Base-by-base conservation (phyloP, 2,113 vertebrate genomes). In the Promerops cafer region DNA sequence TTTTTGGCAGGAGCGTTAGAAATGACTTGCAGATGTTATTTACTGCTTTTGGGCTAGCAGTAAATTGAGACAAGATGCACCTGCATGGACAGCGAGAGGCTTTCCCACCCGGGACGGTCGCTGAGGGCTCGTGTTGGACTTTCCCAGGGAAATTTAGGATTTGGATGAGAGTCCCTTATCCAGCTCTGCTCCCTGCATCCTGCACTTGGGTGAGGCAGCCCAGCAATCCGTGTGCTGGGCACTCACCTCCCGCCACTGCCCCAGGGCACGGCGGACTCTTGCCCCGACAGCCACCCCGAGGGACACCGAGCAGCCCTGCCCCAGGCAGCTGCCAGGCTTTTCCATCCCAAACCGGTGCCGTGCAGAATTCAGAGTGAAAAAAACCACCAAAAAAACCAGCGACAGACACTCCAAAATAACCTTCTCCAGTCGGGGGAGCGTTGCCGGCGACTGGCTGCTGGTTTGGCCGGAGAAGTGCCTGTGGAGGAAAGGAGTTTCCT, bases 11-110 rank as follows among this genome's bases (percentile, higher is more conserved):
- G 12, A 90, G 81, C 11, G 7, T 6, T 53, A 94, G 84, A 83
- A 97, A 97, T 94, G 44, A 44, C 83, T 96, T 94, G 89, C 96
- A 97, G 97, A 96, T 96, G 97, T 95, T 97, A 96, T 96, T 97
- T 96, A 96, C 96, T 84, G 92, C 94, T 83, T 53, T 93, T 78
- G 90, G 80, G 83, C 86, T 91, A 12, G 64, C 57, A 91, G 75
- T 70, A 93, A 95, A 93, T 79, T 35, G 83, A 96, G 97, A 96
- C 92, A 87, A 95, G 93, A 96, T 93, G 87, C 93, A 97, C 95
- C 96, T 96, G 97, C 92, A 54, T 59, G 92, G 94, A 82, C 59
- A 37, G 74, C 0, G 40, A 93, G 74, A 83, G 72, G n/a, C 16
- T 84, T 93, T 87, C 94, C 89, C 87, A 78, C 76, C 60, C 77